Base-by-base conservation (phyloP, 53 echinoderm and acorn worm genomes). In the Apostichopus leukothele region DNA sequence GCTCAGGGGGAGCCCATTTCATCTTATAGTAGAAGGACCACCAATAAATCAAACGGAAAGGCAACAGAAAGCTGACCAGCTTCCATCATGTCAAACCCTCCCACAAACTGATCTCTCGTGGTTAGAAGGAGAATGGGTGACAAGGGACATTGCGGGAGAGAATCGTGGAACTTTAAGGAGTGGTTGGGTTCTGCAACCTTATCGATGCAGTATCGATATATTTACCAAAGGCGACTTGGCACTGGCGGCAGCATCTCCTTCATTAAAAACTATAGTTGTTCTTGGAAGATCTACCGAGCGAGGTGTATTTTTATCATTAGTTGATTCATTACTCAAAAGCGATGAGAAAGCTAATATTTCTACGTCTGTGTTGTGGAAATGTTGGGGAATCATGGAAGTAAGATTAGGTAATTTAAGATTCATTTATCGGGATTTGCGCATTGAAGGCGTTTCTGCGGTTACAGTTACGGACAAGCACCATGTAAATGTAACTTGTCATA, bases 231-330 rank as follows among this genome's bases (percentile, higher is more conserved):
- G 23, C 0, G 84, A 83, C 26, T 27, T 83, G 27, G 20, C 16
- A 53, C 21, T 83, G 6, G 84, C 84, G 20, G 61, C 84, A 5
- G 84, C 63, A 13, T 83, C 84, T 4, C 55, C 7, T 21, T 8
- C 52, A 61, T 55, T 55, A 27, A 83, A 21, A 83, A 60, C 63
- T 7, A 83, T 83, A 53, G 10, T 60, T 26, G 23, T 83, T 60
- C 63, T 83, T 25, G 84, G 84, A 50, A 53, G 53, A 59, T 83
- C 84, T 6, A 83, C 84, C 10, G 84, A 83, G 14, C 6, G 84
- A 61, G 84, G 84, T 23, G 55, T 83, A 9, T 83, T 83, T n/a
- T 55, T 27, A 52, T 76, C 77, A 9, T 76, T 76, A 21, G 77
- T 76, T 6, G 77, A 76, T 76, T 7, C 25, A 6, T 7, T 26